These are phyloP conservation scores for Delichon dasypus DNA, from an alignment of 2,797 vertebrate genomes.

Conservation along the genomic window DNA sequence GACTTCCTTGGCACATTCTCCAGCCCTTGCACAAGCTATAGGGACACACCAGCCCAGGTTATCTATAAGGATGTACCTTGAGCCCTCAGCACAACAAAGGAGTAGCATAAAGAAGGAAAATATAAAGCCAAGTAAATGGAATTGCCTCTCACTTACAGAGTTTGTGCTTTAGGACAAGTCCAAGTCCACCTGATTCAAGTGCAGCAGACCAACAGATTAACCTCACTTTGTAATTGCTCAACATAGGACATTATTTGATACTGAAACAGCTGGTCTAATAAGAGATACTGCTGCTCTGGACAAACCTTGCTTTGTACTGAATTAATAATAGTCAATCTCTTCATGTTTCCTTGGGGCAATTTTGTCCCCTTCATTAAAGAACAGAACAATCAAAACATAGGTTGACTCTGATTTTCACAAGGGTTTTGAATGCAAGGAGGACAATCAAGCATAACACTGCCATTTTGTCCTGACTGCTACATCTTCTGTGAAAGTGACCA, in stretches of 20 bases:
- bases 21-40: neutral
- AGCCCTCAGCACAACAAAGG: neutral
- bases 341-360: neutral
- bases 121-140: fast-evolving
- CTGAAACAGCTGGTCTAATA: neutral
- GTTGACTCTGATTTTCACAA: neutral
- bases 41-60: neutral
- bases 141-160: neutral
- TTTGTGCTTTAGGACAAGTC: neutral
- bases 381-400: neutral
- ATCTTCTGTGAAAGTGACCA: neutral
- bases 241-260: neutral
- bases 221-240: neutral
- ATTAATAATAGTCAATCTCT: neutral
- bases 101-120: neutral
- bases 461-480: neutral
- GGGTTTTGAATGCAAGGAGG: neutral
- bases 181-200: neutral
- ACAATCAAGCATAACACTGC: neutral
- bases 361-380: neutral
- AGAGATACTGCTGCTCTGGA: neutral
- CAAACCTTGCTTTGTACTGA: neutral
- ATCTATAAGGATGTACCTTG: neutral
- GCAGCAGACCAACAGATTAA: neutral
- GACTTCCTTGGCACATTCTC: neutral